phyloP scores from a whole-genome alignment of 2,888 invertebrate species.

The Phengaris alcon region DNA sequence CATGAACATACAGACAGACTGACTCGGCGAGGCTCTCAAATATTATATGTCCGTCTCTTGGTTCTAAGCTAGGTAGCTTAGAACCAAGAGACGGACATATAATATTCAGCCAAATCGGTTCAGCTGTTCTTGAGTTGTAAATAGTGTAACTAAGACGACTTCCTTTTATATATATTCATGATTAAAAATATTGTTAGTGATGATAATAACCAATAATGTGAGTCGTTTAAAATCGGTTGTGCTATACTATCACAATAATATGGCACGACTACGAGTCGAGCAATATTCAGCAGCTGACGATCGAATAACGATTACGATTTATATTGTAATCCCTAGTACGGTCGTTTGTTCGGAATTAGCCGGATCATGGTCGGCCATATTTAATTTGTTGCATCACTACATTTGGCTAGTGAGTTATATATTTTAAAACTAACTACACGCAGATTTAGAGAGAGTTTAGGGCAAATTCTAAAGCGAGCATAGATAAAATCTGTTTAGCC shows the following conservation, averaged over 20 bases:
- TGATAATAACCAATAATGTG: background rate
- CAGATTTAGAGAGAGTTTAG: background rate
- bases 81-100: too few relatives aligned
- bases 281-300: slow-evolving; percentile 45
- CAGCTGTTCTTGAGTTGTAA: too few relatives aligned
- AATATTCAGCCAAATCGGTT: too few relatives aligned
- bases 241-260: slow-evolving; percentile 35
- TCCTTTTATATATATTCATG: too few relatives aligned
- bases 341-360: slow-evolving; percentile 31
- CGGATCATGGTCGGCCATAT: slow-evolving; percentile 26
- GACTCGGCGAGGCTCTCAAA: too few relatives aligned
- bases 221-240: slow-evolving; percentile 29
- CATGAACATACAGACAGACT: too few relatives aligned
- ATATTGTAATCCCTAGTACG: slow-evolving; percentile 40
- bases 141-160: too few relatives aligned
- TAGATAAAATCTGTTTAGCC: background rate
- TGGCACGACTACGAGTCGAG: slow-evolving; percentile 39
- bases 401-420: slow-evolving; percentile 22
- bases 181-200: background rate
- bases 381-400: slow-evolving; percentile 15
- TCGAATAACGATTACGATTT: slow-evolving; percentile 43
- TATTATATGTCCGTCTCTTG: too few relatives aligned
- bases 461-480: background rate
- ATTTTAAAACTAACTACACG: slow-evolving; percentile 20
- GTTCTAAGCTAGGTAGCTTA: too few relatives aligned